These are phyloP conservation scores for Oostethus manadensis DNA, from an alignment of 2,113 vertebrate species.

Conservation along the genomic window DNA sequence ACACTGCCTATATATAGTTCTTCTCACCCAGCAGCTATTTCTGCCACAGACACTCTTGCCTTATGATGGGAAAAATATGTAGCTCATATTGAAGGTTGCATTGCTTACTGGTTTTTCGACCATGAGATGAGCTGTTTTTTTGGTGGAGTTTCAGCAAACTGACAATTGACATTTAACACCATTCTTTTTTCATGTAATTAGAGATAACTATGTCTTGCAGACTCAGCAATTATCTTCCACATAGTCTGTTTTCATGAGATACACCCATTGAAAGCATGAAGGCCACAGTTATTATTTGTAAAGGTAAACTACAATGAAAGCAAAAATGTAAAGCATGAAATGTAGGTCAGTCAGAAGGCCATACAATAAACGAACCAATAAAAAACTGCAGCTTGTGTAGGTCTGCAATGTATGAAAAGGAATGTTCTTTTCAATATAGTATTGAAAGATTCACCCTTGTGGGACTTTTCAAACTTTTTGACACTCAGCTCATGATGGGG, in stretches of 20 bases:
- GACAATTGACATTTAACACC: slow-evolving; percentile 6
- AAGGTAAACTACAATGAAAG: slow-evolving; percentile 3
- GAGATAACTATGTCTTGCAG: not conserved
- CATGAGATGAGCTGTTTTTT: not conserved
- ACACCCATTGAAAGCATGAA: not conserved
- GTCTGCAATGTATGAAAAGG: slow-evolving; percentile 43
- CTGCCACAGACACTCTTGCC: slow-evolving; percentile 26
- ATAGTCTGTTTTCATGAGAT: not conserved
- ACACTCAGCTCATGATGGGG: slow-evolving; percentile 55
- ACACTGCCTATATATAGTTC: slow-evolving; percentile 48
- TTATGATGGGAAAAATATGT: slow-evolving; percentile 25
- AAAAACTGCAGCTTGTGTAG: slow-evolving; percentile 37
- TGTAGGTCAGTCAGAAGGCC: slow-evolving; percentile 24
- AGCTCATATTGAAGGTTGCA: slow-evolving; percentile 12
- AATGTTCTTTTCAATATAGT: slow-evolving; percentile 37
- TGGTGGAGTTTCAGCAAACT: too few relatives aligned
- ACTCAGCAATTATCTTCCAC: not conserved
- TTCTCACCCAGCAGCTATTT: slow-evolving; percentile 47
- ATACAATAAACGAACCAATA: slow-evolving; percentile 35
- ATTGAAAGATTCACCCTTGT: slow-evolving; percentile 60
- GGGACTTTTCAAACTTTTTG: slow-evolving; percentile 55
- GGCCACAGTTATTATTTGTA: not conserved
- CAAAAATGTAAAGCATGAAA: slow-evolving; percentile 3
- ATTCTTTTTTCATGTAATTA: slow-evolving; percentile 23
- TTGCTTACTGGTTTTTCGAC: slow-evolving; percentile 7